Base-by-base conservation (phyloP, 2,797 vertebrate genomes). In the Limnodromus scolopaceus region DNA sequence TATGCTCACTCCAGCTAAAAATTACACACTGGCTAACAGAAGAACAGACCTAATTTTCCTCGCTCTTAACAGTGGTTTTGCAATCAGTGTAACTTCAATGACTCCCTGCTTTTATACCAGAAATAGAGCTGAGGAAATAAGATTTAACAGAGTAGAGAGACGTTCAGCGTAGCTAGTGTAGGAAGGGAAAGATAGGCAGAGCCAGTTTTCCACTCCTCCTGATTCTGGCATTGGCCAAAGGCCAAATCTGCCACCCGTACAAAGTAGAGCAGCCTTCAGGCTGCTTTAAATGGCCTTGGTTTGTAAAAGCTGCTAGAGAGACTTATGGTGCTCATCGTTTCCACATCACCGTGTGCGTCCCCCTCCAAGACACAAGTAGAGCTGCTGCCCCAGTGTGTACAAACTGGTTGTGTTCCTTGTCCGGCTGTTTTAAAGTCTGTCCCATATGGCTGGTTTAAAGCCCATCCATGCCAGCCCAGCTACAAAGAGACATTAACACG, bases 401-500 rank as follows among this genome's bases (percentile, higher is more conserved):
- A 7, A n/a, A 69, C 23, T 28, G 19, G 7, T 20, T 22, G 10
- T 19, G 30, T 2, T 2, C 45, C 48, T 85, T 55, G 11, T 58
- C 11, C 41, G 39, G 24, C 69, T 84, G 43, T 8, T 70, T 69
- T 60, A 27, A 64, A 39, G 48, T 10, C 27, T 32, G 36, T 70
- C 28, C 49, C 7, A 1, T 43, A 25, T 9, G 28, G 23, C 58
- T 74, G 48, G 14, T 71, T 84, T 81, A 43, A 89, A 87, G 51
- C 32, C 38, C 55, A 32, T 6, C 39, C 10, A 4, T 11, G 28
- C 53, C 57, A 68, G 60, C 10, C 8, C 41, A 69, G 39, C 48
- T 34, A 43, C 18, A 39, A 34, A 81, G 41, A 51, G 25, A 48
- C 34, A 11, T 38, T 23, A 41, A n/a, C 1, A 15, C 0, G 0